phyloP scores from a whole-genome alignment of 2,113 vertebrate species.

The Heterotilapia buettikoferi region DNA sequence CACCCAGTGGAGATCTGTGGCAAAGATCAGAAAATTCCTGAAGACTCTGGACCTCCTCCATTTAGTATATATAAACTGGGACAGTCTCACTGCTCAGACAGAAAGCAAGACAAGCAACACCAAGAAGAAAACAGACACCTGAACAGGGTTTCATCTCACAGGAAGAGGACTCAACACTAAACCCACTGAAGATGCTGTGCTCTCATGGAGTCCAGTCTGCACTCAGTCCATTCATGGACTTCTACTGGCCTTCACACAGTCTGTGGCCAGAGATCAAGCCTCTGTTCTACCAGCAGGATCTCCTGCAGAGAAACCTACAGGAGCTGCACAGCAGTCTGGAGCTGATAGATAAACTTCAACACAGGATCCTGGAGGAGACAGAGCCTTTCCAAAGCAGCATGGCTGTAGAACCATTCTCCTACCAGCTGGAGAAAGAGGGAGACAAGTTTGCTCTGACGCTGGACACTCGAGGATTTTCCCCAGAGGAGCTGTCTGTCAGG shows the following conservation, averaged over 20 bases:
- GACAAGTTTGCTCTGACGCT: too few relatives aligned
- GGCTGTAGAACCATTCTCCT: too few relatives aligned
- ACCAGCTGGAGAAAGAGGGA: fast-evolving
- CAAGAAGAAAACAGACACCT: background rate
- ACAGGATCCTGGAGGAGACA: slow-evolving; percentile 46
- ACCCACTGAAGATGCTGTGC: background rate
- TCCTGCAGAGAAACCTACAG: slow-evolving; percentile 29
- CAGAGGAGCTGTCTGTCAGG: too few relatives aligned
- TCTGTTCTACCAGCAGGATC: slow-evolving; percentile 51
- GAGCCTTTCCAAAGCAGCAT: background rate
- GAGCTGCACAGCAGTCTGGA: background rate
- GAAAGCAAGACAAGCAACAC: background rate
- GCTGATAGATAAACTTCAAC: slow-evolving; percentile 55
- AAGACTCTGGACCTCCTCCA: background rate
- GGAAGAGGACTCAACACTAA: background rate
- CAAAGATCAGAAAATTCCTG: background rate
- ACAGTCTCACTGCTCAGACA: slow-evolving; percentile 7
- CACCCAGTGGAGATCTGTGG: background rate
- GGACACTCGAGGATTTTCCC: too few relatives aligned
- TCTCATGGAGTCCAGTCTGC: slow-evolving; percentile 5
- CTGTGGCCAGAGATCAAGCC: slow-evolving; percentile 58
- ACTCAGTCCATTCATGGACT: background rate
- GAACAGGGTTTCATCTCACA: background rate
- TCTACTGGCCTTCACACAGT: slow-evolving; percentile 31
- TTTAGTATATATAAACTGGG: background rate